Percentiles rank a stretch among this genome's conserved stretches.
Conservation (phyloP, 2,113 vertebrate species). For the Nyctibius bracteatus region DNA sequence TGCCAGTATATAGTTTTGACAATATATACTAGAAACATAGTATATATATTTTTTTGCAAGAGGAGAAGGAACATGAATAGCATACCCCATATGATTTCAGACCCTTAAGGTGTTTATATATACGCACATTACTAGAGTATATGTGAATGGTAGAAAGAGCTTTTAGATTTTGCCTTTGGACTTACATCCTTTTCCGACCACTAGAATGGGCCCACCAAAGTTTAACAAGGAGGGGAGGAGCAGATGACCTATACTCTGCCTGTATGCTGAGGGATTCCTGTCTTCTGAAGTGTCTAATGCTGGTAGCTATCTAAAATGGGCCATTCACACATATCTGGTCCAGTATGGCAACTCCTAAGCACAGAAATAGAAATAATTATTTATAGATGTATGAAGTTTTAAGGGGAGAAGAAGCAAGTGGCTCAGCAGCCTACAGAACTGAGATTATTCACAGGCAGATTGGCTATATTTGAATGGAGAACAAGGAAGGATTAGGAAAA, state of each 20-base stretch:
- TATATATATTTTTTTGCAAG: neutral
- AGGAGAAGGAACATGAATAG: neutral
- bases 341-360: neutral
- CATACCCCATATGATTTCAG: neutral
- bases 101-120: neutral
- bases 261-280: neutral
- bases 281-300: neutral
- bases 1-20: neutral
- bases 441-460: neutral
- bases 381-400: neutral
- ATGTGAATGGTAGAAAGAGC: neutral
- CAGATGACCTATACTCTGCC: neutral
- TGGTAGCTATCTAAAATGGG: neutral
- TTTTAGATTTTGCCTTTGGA: neutral
- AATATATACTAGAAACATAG: neutral
- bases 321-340: neutral
- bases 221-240: neutral
- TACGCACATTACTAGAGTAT: neutral
- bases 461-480: neutral
- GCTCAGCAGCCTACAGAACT: neutral
- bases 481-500: neutral
- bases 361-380: conserved; percentile 21
- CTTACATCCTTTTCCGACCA: neutral
- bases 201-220: neutral
- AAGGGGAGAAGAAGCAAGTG: neutral